Conservation (phyloP, 2,888 invertebrate species). For the Charanyca ferruginea region DNA sequence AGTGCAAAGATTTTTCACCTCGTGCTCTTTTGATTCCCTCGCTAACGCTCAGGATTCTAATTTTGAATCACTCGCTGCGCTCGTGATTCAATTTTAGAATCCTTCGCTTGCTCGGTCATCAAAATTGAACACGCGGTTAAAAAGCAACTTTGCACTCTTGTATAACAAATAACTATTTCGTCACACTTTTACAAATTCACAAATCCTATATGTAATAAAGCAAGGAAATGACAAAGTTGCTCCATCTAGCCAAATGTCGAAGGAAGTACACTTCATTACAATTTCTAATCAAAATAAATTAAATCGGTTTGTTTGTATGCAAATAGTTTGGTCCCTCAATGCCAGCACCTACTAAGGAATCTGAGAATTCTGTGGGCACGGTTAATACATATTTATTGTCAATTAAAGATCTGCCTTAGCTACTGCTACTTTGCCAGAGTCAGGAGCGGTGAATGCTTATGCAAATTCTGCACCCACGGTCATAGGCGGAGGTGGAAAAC, state of each 20-base stretch:
- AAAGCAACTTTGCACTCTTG: no score
- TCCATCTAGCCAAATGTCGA: background rate
- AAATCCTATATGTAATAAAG: background rate
- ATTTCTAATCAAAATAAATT: slow-evolving; percentile 35
- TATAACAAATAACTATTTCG: no score
- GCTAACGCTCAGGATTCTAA: no score
- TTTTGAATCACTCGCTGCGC: no score
- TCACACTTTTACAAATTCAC: background rate
- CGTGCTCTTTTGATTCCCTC: no score
- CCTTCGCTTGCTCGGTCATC: no score
- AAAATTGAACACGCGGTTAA: no score
- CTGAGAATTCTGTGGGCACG: background rate
- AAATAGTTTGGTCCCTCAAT: slow-evolving; percentile 44
- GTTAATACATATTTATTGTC: slow-evolving; percentile 29
- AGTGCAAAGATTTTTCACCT: no score
- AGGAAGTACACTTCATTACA: slow-evolving; percentile 22
- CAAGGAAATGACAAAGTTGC: background rate
- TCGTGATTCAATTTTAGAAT: no score
- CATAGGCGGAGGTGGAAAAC: no score
- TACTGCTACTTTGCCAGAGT: background rate
- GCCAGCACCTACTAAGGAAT: background rate
- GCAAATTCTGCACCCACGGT: no score
- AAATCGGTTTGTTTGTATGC: slow-evolving; percentile 51
- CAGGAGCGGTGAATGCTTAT: no score
- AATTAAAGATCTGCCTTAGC: background rate